Conservation (phyloP, 2,113 vertebrate species). For the Pseudorasbora parva region DNA sequence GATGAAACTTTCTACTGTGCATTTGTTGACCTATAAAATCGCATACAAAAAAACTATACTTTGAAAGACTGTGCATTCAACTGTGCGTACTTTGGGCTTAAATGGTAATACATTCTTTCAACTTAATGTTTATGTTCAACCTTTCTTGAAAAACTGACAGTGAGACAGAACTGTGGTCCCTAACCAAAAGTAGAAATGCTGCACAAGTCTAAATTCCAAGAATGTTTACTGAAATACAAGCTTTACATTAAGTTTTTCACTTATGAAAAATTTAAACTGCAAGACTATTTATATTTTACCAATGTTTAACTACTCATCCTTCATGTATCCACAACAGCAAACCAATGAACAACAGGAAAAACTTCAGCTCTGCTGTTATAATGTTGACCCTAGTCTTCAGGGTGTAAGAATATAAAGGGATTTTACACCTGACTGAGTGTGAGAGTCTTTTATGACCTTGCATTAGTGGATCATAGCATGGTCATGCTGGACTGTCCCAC, state of each 20-base stretch:
- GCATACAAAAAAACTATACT: no score
- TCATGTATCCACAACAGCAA: neutral
- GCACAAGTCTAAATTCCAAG: neutral
- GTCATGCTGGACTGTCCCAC: neutral
- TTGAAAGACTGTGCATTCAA: no score
- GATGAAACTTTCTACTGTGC: neutral
- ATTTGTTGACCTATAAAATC: neutral
- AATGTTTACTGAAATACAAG: no score
- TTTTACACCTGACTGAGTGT: conserved; percentile 27
- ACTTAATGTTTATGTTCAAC: neutral
- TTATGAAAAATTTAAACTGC: no score
- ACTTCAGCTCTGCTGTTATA: conserved; percentile 21
- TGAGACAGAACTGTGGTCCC: neutral
- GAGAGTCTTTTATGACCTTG: conserved; percentile 45
- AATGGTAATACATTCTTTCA: no score
- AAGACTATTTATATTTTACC: neutral
- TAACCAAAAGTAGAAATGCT: neutral
- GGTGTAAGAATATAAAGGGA: conserved; percentile 10
- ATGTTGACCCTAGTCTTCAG: neutral
- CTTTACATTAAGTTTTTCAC: no score
- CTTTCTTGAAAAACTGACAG: neutral
- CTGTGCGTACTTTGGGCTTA: no score
- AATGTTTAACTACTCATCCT: neutral
- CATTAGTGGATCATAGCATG: conserved; percentile 35
- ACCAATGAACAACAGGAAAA: neutral